Base-by-base conservation (phyloP, 2,797 vertebrate species). In the Parauchenoglanis ngamensis region DNA sequence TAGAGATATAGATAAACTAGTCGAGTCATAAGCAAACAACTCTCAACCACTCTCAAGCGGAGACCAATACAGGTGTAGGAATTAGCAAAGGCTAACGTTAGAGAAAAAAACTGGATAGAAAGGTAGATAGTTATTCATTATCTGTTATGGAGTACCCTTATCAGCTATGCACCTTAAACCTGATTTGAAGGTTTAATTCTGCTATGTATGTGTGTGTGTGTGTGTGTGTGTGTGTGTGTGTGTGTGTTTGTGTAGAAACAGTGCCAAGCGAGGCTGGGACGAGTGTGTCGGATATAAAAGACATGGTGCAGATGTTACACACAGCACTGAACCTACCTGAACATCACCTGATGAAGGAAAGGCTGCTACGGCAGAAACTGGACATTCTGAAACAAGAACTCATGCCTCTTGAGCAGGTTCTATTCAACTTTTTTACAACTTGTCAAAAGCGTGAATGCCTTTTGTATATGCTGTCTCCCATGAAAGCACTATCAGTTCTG, bases 351-450 rank as follows among this genome's bases (percentile, higher is more conserved):
- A 95, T 92, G 87, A 95, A 92, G 88, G 97, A 99, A 92, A 95
- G 92, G 49, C 92, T 95, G 68, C 94, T 99, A 72, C 92, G 97
- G 72, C 94, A 96, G 91, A 96, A 92, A 87, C 86, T 98, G 84
- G 97, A 97, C 90, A 78, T 85, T 90, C 92, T 99, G 86, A 97
- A 96, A 89, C 96, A 96, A 86, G 94, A 98, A 91, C 94, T 99
- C n/a, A 92, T 94, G 1, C 97, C 97, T 76, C 92, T 99, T 35
- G 97, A 99, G 92, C 93, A 97, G 98, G 98, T 99, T 59, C 12
- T 72, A 31, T 76, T 85, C 13, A 21, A 31, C 59, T 63, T 46
- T 10, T 5, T 44, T 23, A 21, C 23, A 8, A 28, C 2, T 7
- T 49, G 35, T 40, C 35, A 40, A 46, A 73, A 46, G 44, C 6